A percentile compares a stretch with the other conserved stretches of the same genome.
These are phyloP conservation scores for Phorcus lineatus DNA, from an alignment of 2,888 invertebrate genomes.

Conservation along the genomic window DNA sequence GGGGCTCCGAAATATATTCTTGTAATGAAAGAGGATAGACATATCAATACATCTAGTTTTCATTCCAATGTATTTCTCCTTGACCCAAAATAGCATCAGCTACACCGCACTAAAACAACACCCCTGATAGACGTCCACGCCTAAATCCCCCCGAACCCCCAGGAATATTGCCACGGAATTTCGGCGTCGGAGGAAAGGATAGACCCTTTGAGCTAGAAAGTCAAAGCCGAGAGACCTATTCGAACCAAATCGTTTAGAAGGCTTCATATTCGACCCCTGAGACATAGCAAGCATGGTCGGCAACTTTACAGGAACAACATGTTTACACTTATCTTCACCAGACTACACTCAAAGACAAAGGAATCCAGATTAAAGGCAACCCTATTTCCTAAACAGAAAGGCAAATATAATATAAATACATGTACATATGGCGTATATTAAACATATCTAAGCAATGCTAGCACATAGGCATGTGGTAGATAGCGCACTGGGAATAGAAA, in stretches of 20 bases:
- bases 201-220: conserved; percentile 1
- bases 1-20: too few species aligned
- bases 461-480: not conserved
- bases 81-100: not conserved
- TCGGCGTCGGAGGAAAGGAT: not conserved
- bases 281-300: not conserved
- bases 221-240: not conserved
- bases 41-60: not conserved
- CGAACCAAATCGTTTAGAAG: not conserved
- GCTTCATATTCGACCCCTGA: not conserved
- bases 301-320: not conserved
- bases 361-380: conserved; percentile 18
- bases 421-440: conserved; percentile 5
- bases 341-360: conserved; percentile 11
- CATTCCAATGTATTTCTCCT: not conserved
- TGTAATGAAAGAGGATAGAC: too few species aligned
- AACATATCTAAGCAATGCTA: not conserved
- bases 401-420: conserved; percentile 9
- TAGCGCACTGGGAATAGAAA: not conserved
- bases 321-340: not conserved
- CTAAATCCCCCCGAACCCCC: not conserved
- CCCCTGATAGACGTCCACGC: not conserved
- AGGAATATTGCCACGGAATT: conserved; percentile 17
- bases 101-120: not conserved
- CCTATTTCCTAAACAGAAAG: conserved; percentile 4